A percentile compares a stretch with the other conserved stretches of the same genome.
phyloP scores from a whole-genome alignment of 92 coral and sea anemone species.

The Scolanthus callimorphus region DNA sequence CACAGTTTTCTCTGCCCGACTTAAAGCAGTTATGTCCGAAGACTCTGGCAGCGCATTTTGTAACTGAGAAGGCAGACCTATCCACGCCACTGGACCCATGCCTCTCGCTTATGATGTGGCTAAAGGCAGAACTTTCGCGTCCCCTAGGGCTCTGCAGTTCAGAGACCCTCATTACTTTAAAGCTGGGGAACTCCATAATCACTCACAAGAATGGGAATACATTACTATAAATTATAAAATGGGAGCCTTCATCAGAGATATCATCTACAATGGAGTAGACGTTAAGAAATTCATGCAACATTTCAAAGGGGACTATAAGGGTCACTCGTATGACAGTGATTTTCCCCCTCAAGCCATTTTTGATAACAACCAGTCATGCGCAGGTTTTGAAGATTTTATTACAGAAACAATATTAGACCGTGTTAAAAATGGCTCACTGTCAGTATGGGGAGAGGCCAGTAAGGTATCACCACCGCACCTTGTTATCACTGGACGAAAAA shows the following conservation, averaged over 20 bases:
- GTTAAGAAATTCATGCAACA: neutral
- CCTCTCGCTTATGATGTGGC: neutral
- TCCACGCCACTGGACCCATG: neutral
- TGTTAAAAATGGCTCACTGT: slow-evolving; percentile 12
- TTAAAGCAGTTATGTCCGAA: neutral
- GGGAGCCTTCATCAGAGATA: neutral
- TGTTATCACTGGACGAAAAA: too few relatives aligned
- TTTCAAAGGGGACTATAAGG: neutral
- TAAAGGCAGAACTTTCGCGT: neutral
- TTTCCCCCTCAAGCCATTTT: neutral
- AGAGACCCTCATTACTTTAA: neutral
- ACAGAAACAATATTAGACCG: slow-evolving; percentile 7
- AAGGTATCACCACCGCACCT: slow-evolving; percentile 2
- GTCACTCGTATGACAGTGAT: neutral
- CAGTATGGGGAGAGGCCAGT: slow-evolving; percentile 11
- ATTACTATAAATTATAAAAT: neutral
- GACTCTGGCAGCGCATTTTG: neutral
- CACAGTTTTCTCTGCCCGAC: neutral
- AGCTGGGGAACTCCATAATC: neutral
- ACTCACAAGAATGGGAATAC: neutral
- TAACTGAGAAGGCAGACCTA: slow-evolving; percentile 6
- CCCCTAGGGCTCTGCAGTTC: neutral
- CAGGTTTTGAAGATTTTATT: slow-evolving; percentile 5
- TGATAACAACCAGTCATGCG: neutral
- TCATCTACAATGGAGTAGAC: neutral